Evolutionary conservation across 2,797 vertebrate species (phyloP).

Genomic region (Pempheris klunzingeri): DNA sequence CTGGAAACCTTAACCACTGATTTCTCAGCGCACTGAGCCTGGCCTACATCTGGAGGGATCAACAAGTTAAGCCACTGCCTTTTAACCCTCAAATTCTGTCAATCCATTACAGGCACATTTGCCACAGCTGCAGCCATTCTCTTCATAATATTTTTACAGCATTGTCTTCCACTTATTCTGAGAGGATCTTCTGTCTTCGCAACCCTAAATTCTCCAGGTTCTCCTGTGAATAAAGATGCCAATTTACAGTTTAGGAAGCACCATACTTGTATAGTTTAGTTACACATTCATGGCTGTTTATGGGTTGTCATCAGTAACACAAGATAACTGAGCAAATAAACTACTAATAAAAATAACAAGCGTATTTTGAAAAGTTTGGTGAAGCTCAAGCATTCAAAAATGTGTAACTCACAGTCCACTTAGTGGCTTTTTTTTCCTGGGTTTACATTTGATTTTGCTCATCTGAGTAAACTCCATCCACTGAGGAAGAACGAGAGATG

Average conservation of each 20-base stretch:
- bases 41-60: constrained; percentile 82
- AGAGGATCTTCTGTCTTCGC: neutral
- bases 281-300: neutral
- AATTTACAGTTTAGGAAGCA: neutral
- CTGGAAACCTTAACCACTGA: constrained; percentile 42
- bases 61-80: constrained; percentile 80
- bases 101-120: constrained; percentile 75
- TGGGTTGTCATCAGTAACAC: too few species aligned
- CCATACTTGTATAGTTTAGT: neutral
- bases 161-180: constrained; percentile 6
- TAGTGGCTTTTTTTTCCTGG: neutral
- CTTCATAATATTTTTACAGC: constrained; percentile 31
- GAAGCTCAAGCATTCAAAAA: neutral
- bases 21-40: constrained; percentile 43
- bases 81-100: constrained; percentile 80
- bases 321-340: neutral
- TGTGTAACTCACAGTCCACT: neutral
- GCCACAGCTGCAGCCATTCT: constrained; percentile 70
- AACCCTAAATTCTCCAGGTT: neutral
- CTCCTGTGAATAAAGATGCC: constrained; percentile 6
- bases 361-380: neutral
- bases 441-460: neutral
- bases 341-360: neutral
- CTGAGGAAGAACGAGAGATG: neutral
- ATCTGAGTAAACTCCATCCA: neutral